Evolutionary conservation across 2,113 vertebrate genomes (phyloP), one percentile per base, ranked within the genome.

Genomic region (Mesocricetus auratus): DNA sequence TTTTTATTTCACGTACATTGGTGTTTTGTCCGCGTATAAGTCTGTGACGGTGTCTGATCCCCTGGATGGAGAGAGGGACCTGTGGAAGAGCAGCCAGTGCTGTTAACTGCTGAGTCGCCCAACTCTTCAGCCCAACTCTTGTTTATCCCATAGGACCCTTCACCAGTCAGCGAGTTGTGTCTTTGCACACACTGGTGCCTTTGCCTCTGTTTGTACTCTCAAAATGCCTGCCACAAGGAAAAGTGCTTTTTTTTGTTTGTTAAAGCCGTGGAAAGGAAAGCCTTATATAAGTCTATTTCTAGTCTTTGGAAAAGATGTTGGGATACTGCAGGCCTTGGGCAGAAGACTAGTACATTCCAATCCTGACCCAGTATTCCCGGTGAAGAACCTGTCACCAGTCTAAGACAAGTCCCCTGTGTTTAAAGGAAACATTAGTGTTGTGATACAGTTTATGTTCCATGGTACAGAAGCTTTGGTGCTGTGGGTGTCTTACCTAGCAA

Each of bases 181-280:
- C 74, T 71, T 69, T 68, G 19, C 19, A 3, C 62, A 31, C 31
- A 3, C 10, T 66, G 74, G 74, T 90, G 15, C 50, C 33, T 75
- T 95, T 42, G 56, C 31, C 94, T 89, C 96, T 60, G 56, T 96
- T 36, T 86, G 24, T 3, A 91, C 73, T 58, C 50, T 86, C 50
- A 56, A 71, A 36, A 64, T 45, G 39, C 53, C 74, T 96, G n/a
- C 71, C 83, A 92, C 66, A 22, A 96, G 81, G 47, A 79, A 91
- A 92, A 78, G 47, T 42, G 86, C 3, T 1, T 90, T 96, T 90
- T 74, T 56, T 53, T 5, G 1, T 22, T 58, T 58, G 33, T 36
- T 31, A 29, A 60, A 93, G 85, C 45, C 58, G 81, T 47, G 42
- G 29, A 74, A 22, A 45, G 42, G 21, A 71, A 95, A 95, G 21